Evolutionary conservation across 1,140 invertebrate species (phyloP).

Genomic region (Radopholus similis): DNA sequence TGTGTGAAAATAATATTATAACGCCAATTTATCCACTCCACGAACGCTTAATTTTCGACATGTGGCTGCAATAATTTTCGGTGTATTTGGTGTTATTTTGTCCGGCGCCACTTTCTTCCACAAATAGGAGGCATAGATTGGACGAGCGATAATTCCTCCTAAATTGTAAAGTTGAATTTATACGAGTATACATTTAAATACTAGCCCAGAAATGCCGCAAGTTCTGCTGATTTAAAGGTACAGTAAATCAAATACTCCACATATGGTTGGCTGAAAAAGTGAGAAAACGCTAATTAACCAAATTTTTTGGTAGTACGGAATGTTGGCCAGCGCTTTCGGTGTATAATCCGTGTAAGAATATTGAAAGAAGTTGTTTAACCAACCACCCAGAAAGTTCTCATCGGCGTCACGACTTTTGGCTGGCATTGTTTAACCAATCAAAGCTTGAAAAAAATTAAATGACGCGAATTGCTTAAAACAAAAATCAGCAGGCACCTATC

Average conservation of each 20-base stretch:
- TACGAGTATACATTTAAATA: neutral
- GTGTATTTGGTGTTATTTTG: slow-evolving; percentile 40
- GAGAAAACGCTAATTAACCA: too few species aligned
- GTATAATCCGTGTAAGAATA: neutral
- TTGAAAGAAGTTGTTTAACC: neutral
- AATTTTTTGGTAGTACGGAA: neutral
- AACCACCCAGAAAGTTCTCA: neutral
- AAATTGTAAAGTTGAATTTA: neutral
- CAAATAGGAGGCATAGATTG: slow-evolving; percentile 24
- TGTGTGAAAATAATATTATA: neutral
- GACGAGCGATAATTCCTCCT: neutral
- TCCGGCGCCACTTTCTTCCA: slow-evolving; percentile 29
- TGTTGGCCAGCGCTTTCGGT: neutral
- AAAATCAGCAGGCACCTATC: too few species aligned
- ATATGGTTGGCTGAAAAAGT: neutral
- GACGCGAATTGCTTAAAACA: too few species aligned
- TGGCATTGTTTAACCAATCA: too few species aligned
- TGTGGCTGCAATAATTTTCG: slow-evolving; percentile 37
- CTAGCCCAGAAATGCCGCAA: neutral
- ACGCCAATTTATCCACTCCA: neutral
- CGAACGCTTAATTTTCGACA: slow-evolving; percentile 29
- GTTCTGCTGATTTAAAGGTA: neutral
- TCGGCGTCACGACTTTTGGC: too few species aligned
- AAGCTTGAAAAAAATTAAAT: too few species aligned
- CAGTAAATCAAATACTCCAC: neutral